Conservation (phyloP, 2,888 invertebrate genomes). For the Germaria angustata region DNA sequence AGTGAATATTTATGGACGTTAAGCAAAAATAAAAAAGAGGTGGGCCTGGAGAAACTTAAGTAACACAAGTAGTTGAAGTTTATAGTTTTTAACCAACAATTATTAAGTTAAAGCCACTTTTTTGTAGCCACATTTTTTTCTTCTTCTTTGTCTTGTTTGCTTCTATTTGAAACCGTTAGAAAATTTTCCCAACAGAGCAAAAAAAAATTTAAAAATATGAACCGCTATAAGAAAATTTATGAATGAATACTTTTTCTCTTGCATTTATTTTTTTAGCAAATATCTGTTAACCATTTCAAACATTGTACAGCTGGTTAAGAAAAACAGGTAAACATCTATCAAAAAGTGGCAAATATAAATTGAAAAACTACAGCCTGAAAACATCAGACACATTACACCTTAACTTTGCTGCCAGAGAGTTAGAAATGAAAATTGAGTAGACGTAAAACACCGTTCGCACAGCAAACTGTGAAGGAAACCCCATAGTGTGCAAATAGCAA, state of each 20-base stretch:
- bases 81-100: conserved; percentile 1
- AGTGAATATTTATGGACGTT: conserved; percentile 40
- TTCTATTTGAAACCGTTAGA: conserved; percentile 30
- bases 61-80: not conserved
- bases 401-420: conserved; percentile 14
- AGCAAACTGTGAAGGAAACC: conserved; percentile 39
- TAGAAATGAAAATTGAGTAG: conserved; percentile 25
- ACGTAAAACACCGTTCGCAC: conserved; percentile 7
- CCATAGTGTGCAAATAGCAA: conserved; percentile 56
- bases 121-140: not conserved
- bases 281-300: conserved; percentile 20
- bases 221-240: conserved; percentile 63
- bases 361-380: conserved; percentile 66
- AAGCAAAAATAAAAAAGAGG: conserved; percentile 28
- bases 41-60: not conserved
- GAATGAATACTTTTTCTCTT: conserved; percentile 52
- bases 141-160: not conserved
- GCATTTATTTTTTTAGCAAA: conserved; percentile 2
- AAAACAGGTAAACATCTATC: conserved; percentile 62
- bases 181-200: not conserved
- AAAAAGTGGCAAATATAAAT: conserved; percentile 68
- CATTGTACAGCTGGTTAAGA: conserved; percentile 33
- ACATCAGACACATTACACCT: conserved; percentile 59
- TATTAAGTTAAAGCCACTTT: conserved; percentile 17
- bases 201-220: not conserved